phyloP scores from a whole-genome alignment of 2,888 invertebrate species.

The Acholoe squamosa region DNA sequence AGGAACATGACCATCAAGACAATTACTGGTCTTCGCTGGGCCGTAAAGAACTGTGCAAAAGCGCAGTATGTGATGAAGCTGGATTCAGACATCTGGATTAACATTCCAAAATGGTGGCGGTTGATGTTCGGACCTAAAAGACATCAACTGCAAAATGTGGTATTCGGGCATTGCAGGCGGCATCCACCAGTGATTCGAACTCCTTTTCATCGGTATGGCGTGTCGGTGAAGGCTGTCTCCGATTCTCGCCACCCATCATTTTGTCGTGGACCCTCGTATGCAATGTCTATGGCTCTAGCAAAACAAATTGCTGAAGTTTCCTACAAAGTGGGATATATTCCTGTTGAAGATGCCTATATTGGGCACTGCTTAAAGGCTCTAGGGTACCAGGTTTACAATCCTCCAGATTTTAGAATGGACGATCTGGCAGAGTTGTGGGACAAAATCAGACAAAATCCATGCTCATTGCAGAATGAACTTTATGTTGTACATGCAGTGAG shows the following conservation, averaged over 20 bases:
- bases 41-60: not conserved
- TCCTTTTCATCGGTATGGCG: conserved; percentile 18
- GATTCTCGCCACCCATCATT: not conserved
- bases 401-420: conserved; percentile 4
- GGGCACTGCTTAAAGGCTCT: conserved; percentile 17
- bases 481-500: not conserved
- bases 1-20: conserved; percentile 48
- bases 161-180: conserved; percentile 24
- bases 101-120: conserved; percentile 29
- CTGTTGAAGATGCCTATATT: conserved; percentile 43
- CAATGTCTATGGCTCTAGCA: not conserved
- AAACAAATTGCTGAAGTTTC: not conserved
- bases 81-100: conserved; percentile 16
- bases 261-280: conserved; percentile 21
- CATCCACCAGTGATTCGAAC: not conserved
- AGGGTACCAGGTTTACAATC: conserved; percentile 11
- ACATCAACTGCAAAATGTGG: not conserved
- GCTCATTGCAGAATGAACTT: not conserved
- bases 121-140: conserved; percentile 16
- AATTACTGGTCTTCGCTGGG: conserved; percentile 18
- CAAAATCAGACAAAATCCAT: not conserved
- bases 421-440: not conserved
- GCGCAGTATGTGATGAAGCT: conserved; percentile 33
- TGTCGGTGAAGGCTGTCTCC: not conserved
- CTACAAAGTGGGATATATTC: conserved; percentile 10